Conservation (phyloP, 2,113 vertebrate species). For the Pipra filicauda region DNA sequence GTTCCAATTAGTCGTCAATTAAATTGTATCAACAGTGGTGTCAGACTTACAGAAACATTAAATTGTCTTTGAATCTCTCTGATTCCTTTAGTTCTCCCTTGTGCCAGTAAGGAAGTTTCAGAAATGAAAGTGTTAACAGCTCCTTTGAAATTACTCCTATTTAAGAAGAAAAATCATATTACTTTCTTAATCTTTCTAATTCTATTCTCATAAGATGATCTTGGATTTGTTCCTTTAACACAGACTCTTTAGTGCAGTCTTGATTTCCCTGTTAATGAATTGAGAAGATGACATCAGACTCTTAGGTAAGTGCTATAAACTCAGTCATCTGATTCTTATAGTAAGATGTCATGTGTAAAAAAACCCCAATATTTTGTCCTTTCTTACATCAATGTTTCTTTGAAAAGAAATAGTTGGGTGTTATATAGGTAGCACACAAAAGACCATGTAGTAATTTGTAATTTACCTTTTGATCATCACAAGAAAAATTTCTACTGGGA, state of each 20-base stretch:
- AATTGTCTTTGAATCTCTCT: conserved; percentile 33
- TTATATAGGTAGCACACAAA: conserved; percentile 56
- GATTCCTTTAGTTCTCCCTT: conserved; percentile 15
- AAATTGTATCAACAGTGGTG: conserved; percentile 47
- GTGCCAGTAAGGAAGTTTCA: conserved; percentile 42
- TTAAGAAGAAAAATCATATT: conserved; percentile 73
- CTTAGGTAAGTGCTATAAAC: conserved; percentile 70
- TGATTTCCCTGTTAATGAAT: conserved; percentile 73
- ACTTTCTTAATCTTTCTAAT: conserved; percentile 75
- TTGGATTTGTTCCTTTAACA: conserved; percentile 74
- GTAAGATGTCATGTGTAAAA: conserved; percentile 45
- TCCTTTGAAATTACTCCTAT: conserved; percentile 67
- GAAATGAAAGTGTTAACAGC: conserved; percentile 62
- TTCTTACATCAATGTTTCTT: conserved; percentile 23
- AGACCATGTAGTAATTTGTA: conserved; percentile 54
- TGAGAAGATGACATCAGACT: conserved; percentile 68
- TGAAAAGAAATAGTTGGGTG: conserved; percentile 39
- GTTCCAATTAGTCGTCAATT: conserved; percentile 63
- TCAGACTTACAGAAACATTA: conserved; percentile 8
- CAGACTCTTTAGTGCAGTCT: conserved; percentile 56
- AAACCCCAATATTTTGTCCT: conserved; percentile 43
- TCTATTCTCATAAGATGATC: conserved; percentile 73
- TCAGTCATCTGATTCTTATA: conserved; percentile 57
- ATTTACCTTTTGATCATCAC: conserved; percentile 67
- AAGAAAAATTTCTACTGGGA: conserved; percentile 81